These are phyloP conservation scores for Agrochola macilenta DNA, from an alignment of 2,888 invertebrate genomes.

Conservation along the genomic window DNA sequence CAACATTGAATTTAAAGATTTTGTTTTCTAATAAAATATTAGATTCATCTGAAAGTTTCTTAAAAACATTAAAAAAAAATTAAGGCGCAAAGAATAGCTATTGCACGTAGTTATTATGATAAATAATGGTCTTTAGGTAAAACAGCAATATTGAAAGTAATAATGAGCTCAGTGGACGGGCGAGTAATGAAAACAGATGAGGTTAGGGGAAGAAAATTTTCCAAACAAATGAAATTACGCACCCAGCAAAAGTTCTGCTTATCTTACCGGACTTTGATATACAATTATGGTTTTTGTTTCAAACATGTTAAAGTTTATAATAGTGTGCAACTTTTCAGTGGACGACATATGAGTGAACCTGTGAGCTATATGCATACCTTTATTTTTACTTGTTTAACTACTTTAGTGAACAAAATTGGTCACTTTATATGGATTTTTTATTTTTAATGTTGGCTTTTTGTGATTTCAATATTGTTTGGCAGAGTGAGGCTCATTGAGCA, in stretches of 20 bases:
- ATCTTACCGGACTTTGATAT: conserved; percentile 36
- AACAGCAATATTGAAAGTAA: conserved; percentile 74
- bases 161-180: conserved; percentile 74
- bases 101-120: conserved; percentile 68
- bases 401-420: not conserved
- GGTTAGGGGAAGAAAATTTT: conserved; percentile 67
- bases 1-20: not conserved
- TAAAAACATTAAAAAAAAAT: conserved; percentile 59
- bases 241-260: conserved; percentile 46
- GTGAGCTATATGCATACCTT: not conserved
- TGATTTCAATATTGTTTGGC: not conserved
- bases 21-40: not conserved
- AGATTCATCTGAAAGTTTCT: conserved; percentile 14
- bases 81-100: conserved; percentile 57
- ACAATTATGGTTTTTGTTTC: conserved; percentile 34
- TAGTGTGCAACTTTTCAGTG: not conserved
- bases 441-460: not conserved
- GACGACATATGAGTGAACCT: not conserved
- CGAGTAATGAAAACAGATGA: conserved; percentile 77
- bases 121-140: conserved; percentile 73
- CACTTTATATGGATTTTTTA: not conserved
- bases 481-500: not conserved
- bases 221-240: conserved; percentile 68
- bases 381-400: not conserved
- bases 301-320: conserved; percentile 16